Evolutionary conservation across 2,888 invertebrate species (phyloP).

Genomic region (Augochlorella aurata): DNA sequence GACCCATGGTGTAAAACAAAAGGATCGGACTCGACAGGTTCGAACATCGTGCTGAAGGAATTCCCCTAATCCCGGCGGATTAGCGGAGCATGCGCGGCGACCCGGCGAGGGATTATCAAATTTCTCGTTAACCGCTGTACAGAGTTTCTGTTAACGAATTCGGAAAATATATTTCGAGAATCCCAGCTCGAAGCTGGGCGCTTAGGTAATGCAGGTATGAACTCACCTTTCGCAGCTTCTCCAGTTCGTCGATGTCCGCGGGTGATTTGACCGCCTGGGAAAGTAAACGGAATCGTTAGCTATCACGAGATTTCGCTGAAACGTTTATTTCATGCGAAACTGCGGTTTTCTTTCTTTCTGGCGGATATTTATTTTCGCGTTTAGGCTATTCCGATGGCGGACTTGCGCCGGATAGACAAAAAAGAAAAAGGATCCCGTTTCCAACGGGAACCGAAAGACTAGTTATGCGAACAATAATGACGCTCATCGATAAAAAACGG

Average conservation of each 20-base stretch:
- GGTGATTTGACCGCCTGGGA: slow-evolving; percentile 59
- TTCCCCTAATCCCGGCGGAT: slow-evolving; percentile 4
- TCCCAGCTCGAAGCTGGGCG: no score
- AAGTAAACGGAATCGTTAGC: slow-evolving; percentile 24
- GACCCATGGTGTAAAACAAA: not conserved
- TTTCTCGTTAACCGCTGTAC: not conserved
- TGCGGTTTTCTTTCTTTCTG: not conserved
- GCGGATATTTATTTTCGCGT: not conserved
- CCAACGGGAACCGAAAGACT: slow-evolving; percentile 1
- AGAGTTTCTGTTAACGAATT: no score
- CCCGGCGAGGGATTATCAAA: not conserved
- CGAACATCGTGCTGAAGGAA: slow-evolving; percentile 18
- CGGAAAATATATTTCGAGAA: no score
- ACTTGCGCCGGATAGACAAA: not conserved
- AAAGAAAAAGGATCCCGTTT: slow-evolving; percentile 1
- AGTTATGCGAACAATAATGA: not conserved
- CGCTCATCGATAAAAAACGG: not conserved
- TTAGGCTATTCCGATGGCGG: not conserved
- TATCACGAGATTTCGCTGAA: not conserved
- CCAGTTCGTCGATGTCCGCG: slow-evolving; percentile 68
- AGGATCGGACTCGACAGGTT: slow-evolving; percentile 7
- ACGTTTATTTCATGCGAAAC: not conserved
- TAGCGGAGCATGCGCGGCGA: slow-evolving; percentile 2
- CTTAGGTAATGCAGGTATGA: not conserved
- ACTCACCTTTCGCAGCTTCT: slow-evolving; percentile 76